phyloP scores from a whole-genome alignment of 2,797 vertebrate species.

The Enteromius mattozi region DNA sequence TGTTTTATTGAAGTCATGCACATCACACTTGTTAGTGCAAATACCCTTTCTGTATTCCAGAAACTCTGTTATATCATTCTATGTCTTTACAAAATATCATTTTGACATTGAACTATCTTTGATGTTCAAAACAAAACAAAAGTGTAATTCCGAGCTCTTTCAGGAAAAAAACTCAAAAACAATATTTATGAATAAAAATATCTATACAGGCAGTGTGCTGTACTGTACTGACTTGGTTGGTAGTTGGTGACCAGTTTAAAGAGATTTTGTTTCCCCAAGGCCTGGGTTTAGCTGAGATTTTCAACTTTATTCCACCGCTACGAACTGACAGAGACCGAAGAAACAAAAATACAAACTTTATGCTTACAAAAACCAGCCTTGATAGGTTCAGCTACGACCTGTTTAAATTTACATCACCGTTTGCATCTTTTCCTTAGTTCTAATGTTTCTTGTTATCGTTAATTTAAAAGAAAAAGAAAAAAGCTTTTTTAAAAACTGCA shows the following conservation, averaged over 20 bases:
- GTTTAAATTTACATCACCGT: neutral
- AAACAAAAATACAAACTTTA: neutral
- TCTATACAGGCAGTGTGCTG: constrained; percentile 84
- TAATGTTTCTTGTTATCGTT: neutral
- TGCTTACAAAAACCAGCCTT: neutral
- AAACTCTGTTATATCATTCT: constrained; percentile 85
- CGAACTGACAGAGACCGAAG: neutral
- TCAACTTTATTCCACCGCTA: constrained; percentile 71
- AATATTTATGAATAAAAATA: constrained; percentile 87
- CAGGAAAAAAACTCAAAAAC: constrained; percentile 75
- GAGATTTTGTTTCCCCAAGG: neutral
- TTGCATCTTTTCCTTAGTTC: neutral
- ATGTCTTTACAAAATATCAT: constrained; percentile 92
- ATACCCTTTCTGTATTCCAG: constrained; percentile 89
- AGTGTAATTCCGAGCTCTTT: constrained; percentile 82
- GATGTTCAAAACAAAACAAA: constrained; percentile 77
- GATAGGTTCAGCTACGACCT: neutral
- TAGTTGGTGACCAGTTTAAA: constrained; percentile 27
- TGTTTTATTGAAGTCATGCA: constrained; percentile 94
- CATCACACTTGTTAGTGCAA: constrained; percentile 92
- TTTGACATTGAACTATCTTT: constrained; percentile 88
- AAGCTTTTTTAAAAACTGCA: constrained; percentile 19
- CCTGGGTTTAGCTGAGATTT: neutral
- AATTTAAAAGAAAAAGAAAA: neutral
- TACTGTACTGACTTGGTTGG: constrained; percentile 83